Percentiles rank a stretch among this genome's conserved stretches.
Conservation (phyloP, 2,888 invertebrate genomes). For the Microctonus brassicae region DNA sequence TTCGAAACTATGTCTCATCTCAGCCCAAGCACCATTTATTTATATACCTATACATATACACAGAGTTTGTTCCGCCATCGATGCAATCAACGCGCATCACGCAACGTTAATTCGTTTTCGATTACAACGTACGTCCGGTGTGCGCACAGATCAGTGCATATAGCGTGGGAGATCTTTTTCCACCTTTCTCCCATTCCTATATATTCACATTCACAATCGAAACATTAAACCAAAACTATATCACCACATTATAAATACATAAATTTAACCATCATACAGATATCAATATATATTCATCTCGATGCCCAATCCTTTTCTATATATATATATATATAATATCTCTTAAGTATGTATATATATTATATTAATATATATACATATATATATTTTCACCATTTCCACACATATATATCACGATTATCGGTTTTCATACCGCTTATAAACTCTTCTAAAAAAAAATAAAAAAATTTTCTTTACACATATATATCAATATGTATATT, state of each 20-base stretch:
- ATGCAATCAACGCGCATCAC: slow-evolving; percentile 62
- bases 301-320: slow-evolving; percentile 39
- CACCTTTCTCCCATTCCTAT: slow-evolving; percentile 32
- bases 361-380: neutral
- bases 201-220: neutral
- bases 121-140: slow-evolving; percentile 63
- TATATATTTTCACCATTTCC: slow-evolving; percentile 2
- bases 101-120: slow-evolving; percentile 70
- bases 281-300: slow-evolving; percentile 27
- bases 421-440: slow-evolving; percentile 31
- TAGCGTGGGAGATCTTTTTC: slow-evolving; percentile 64
- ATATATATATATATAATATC: no score
- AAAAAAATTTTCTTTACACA: neutral
- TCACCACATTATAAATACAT: neutral
- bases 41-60: no score
- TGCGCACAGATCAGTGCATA: slow-evolving; percentile 40
- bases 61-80: slow-evolving; percentile 62
- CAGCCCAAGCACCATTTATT: no score
- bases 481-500: neutral
- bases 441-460: slow-evolving; percentile 30
- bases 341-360: no score
- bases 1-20: no score
- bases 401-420: slow-evolving; percentile 10
- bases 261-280: neutral
- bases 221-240: neutral